Percentiles rank a stretch among this genome's conserved stretches.
Conservation (phyloP, 1,140 invertebrate genomes). For the Drosophila carrolli region DNA sequence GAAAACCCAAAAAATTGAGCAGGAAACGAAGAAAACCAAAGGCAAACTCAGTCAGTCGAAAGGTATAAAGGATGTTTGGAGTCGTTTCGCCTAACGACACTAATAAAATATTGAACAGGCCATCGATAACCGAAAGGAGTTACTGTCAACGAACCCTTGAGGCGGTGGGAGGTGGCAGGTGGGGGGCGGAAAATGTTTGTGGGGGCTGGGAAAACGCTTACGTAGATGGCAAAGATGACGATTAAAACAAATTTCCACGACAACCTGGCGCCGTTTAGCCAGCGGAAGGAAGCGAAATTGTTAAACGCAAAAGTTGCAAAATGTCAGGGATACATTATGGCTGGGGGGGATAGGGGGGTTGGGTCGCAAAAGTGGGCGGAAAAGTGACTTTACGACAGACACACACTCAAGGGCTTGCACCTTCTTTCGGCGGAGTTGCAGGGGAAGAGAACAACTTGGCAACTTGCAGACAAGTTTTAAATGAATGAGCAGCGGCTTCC, state of each 20-base stretch:
- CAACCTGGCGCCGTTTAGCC: slow-evolving; percentile 80
- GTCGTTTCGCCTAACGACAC: slow-evolving; percentile 70
- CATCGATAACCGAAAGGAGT: slow-evolving; percentile 78
- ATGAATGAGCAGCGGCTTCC: slow-evolving; percentile 80
- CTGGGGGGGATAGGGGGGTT: neutral
- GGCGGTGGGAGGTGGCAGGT: neutral
- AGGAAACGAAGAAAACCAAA: neutral
- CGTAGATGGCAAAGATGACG: slow-evolving; percentile 80
- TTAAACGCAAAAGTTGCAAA: slow-evolving; percentile 83
- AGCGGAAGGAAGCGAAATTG: slow-evolving; percentile 82
- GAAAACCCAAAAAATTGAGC: neutral
- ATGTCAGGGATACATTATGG: slow-evolving; percentile 57
- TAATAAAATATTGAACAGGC: slow-evolving; percentile 82
- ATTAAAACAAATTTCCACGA: slow-evolving; percentile 83
- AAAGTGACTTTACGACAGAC: slow-evolving; percentile 64
- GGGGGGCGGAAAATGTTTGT: neutral
- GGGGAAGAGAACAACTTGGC: slow-evolving; percentile 56
- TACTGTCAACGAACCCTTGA: slow-evolving; percentile 71
- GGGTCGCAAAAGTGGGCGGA: slow-evolving; percentile 38
- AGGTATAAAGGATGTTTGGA: slow-evolving; percentile 56
- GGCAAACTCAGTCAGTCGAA: slow-evolving; percentile 20
- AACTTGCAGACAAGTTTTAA: slow-evolving; percentile 81
- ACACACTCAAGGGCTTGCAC: slow-evolving; percentile 59
- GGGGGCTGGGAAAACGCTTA: slow-evolving; percentile 48
- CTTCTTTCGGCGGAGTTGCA: slow-evolving; percentile 16